Evolutionary conservation across 1,140 invertebrate genomes (phyloP), one percentile per base, ranked within the genome.

Genomic region (Steinernema feltiae): DNA sequence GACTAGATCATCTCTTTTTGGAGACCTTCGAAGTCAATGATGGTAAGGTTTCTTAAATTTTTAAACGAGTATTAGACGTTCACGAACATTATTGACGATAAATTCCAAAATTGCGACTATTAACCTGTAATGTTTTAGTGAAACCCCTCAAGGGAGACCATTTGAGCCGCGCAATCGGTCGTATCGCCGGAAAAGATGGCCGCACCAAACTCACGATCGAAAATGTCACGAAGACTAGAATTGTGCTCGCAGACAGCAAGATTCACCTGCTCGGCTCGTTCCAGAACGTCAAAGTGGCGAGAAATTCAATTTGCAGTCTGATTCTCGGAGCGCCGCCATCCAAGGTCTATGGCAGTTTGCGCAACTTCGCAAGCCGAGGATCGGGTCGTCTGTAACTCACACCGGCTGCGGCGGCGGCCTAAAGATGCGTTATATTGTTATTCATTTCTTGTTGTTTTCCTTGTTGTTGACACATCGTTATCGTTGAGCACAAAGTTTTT

Each of bases 201-300:
- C 91, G 93, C 77, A 99, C 95, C 1, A 99, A 97, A 86, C 98
- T 94, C 83, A 97, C 95, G 1, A 98, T 99, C 85, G 97, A 99
- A 89, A 99, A 99, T 88, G 94, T 93, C 0, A 99, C 97, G 12
- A 98, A 97, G 88, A 98, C 96, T 0, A 91, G 97, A 87, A 98
- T 99, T 83, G 94, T 99, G 27, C 87, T 99, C 72, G 96, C 96
- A 48, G 95, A 98, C 85, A 89, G 88, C 32, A 97, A 97, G 90
- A 93, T 99, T 79, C 96, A 99, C 87, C 94, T 99, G 75, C 89
- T 99, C 53, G 97, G 97, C 46, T 96, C 95, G 78, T 99, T 92
- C 88, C 93, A 98, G 88, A 99, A 98, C 87, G 97, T 99, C 78
- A 92, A 94, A 82, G 86, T 97, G 73, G 97, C 97, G 0, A 91